phyloP scores from a whole-genome alignment of 2,888 invertebrate species.

The Chalcosyrphus nemorum region DNA sequence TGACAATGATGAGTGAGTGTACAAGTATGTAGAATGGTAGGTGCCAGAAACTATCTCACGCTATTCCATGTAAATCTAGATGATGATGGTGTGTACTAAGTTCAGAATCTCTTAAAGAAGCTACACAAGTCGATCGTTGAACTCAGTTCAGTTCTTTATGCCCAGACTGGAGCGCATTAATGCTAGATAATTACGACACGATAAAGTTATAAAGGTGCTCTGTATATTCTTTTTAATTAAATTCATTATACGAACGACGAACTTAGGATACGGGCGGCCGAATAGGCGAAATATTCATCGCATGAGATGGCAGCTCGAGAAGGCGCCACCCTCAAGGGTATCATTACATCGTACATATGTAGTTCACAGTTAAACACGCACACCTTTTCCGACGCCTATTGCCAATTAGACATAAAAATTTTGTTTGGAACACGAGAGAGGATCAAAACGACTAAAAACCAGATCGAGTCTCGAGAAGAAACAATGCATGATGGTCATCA shows the following conservation, averaged over 20 bases:
- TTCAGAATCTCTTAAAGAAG: constrained; percentile 54
- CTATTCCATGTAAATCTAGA: constrained; percentile 33
- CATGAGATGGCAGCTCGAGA: constrained; percentile 18
- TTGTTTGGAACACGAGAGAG: too few species aligned
- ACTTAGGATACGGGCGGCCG: neutral
- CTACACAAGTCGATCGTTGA: constrained; percentile 53
- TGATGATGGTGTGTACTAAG: constrained; percentile 55
- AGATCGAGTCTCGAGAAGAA: constrained; percentile 26
- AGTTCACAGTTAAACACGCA: constrained; percentile 15
- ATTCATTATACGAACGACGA: constrained; percentile 61
- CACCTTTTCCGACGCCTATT: neutral
- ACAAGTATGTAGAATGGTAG: constrained; percentile 9
- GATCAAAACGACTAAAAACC: constrained; percentile 12
- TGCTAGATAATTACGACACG: constrained; percentile 50
- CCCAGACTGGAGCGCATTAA: constrained; percentile 35
- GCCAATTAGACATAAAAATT: constrained; percentile 16
- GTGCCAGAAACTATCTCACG: constrained; percentile 62
- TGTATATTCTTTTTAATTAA: constrained; percentile 70
- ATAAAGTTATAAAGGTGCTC: constrained; percentile 38
- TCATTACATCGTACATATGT: constrained; percentile 28
- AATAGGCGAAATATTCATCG: constrained; percentile 20
- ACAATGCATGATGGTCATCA: constrained; percentile 36
- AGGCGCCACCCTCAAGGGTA: constrained; percentile 25
- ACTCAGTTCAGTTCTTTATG: constrained; percentile 25
- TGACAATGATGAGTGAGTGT: constrained; percentile 56